Percentiles rank a stretch among this genome's conserved stretches.
Conservation (phyloP, 2,888 invertebrate genomes). For the Emmelina monodactyla region DNA sequence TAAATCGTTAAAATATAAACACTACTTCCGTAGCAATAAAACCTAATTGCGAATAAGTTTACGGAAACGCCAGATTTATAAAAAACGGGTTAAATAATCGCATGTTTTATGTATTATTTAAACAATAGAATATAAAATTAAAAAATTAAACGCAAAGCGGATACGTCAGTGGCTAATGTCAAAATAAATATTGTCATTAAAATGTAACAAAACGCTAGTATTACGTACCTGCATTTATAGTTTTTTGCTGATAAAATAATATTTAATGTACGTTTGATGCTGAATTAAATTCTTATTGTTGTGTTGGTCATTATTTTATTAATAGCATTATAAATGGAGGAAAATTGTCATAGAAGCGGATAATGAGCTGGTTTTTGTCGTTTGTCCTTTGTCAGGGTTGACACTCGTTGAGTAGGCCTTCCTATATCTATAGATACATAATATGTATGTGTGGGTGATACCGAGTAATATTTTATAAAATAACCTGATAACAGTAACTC, state of each 20-base stretch:
- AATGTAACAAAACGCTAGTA: slow-evolving; percentile 31
- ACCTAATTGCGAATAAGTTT: no score
- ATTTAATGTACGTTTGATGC: slow-evolving; percentile 53
- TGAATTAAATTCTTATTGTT: slow-evolving; percentile 36
- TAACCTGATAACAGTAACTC: no score
- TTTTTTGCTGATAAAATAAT: slow-evolving; percentile 49
- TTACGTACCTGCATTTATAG: slow-evolving; percentile 21
- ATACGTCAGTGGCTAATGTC: slow-evolving; percentile 34
- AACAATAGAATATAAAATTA: slow-evolving; percentile 29
- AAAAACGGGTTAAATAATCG: neutral
- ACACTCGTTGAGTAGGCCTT: no score
- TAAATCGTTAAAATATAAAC: no score
- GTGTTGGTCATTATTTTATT: slow-evolving; percentile 45
- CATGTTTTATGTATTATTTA: slow-evolving; percentile 13
- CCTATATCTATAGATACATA: no score
- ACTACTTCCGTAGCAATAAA: no score
- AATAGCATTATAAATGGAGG: slow-evolving; percentile 60
- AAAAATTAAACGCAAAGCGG: slow-evolving; percentile 23
- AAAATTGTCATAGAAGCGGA: slow-evolving; percentile 37
- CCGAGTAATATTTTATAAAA: no score
- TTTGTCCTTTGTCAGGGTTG: slow-evolving; percentile 32
- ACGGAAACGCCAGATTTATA: no score
- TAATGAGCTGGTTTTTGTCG: slow-evolving; percentile 49
- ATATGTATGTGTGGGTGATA: no score
- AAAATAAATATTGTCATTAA: slow-evolving; percentile 43